phyloP scores from a whole-genome alignment of 2,113 vertebrate genomes.

The Lampris incognitus region DNA sequence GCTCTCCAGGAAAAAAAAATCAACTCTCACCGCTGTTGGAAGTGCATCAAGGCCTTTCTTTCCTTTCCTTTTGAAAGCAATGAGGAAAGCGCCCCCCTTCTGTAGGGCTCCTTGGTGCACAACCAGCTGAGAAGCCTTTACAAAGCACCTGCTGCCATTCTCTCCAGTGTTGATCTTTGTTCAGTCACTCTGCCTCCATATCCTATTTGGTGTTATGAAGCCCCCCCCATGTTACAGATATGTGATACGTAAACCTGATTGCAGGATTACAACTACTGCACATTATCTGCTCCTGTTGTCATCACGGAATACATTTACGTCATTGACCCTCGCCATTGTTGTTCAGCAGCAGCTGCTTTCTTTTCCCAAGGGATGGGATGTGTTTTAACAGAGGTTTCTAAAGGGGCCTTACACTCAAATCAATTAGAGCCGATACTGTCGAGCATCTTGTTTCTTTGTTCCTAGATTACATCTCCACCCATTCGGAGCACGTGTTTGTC shows the following conservation, averaged over 20 bases:
- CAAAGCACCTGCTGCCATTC: neutral
- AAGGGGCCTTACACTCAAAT: neutral
- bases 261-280: too few species aligned
- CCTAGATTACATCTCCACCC: neutral
- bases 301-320: neutral
- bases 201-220: too few species aligned
- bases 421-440: too few species aligned
- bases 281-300: neutral
- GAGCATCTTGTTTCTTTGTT: too few species aligned
- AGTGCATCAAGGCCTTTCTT: neutral
- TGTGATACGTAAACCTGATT: too few species aligned
- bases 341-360: neutral
- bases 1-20: neutral
- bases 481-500: neutral
- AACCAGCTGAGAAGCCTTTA: neutral
- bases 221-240: too few species aligned
- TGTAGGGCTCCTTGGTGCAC: neutral
- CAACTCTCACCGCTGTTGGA: neutral
- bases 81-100: neutral
- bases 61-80: neutral
- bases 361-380: neutral
- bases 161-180: neutral
- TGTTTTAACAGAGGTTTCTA: neutral
- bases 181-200: neutral
- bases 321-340: neutral